Evolutionary conservation across 2,113 vertebrate species (phyloP), one percentile per base, ranked within the genome.

Genomic region (Actenoides lindsayi): DNA sequence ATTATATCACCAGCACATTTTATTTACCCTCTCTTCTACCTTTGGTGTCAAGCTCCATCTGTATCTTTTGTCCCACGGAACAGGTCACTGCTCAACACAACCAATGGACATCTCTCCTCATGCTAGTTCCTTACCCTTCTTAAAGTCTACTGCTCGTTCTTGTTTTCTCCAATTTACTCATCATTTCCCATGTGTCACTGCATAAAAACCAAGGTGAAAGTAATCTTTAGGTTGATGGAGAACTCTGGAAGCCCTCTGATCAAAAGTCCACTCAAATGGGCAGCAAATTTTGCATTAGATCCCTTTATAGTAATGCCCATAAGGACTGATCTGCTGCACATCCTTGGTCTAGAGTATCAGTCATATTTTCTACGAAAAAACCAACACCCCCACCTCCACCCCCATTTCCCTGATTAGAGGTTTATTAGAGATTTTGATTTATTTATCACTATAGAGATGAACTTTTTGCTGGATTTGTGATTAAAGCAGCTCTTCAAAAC

Each of bases 341-440:
- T 25, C 51, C 30, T 71, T 78, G 9, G 10, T 74, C 56, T 75
- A 46, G 37, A 89, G 18, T 71, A 54, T 30, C 25, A 15, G 1
- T 11, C 65, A 10, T 54, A 9, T 83, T 73, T 84, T 74, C 77
- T 13, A 10, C 87, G 17, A 75, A 93, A 82, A 54, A 6, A 65
- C 19, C 31, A 59, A 39, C 9, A 0, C 0, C 1, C 3, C 19
- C 27, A 53, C 51, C 51, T 27, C 27, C 15, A 51, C 51, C 51
- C 51, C 19, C 4, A 9, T 64, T 16, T 79, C 35, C 70, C 30
- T 60, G 44, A 30, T 21, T 33, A 20, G 42, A 54, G 20, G 31
- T 8, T 75, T 6, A 3, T 44, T 42, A 31, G 69, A 53, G 41
- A 46, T 48, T 76, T 53, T 73, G 1, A 27, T 84, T 93, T 64